Evolutionary conservation across 2,888 invertebrate species (phyloP).

Genomic region (Mermis nigrescens): DNA sequence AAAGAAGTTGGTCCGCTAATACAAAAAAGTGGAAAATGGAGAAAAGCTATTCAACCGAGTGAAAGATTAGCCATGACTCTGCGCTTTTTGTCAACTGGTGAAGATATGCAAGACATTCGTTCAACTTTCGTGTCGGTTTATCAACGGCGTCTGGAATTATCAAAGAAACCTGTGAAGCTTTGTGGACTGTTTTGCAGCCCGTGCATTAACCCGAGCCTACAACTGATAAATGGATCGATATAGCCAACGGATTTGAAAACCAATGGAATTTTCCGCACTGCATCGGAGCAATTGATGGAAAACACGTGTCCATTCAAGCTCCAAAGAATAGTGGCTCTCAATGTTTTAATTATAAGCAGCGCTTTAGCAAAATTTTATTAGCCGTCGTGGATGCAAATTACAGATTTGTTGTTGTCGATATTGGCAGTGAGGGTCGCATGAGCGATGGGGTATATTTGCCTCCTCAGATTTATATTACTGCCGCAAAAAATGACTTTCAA

Average conservation of each 20-base stretch:
- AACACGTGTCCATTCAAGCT: background rate
- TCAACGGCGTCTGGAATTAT: background rate
- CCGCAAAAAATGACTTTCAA: too few relatives aligned
- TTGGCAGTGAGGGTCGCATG: background rate
- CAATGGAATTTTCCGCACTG: conserved; percentile 24
- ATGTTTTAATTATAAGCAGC: background rate
- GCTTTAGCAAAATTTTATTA: background rate
- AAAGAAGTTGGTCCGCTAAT: too few relatives aligned
- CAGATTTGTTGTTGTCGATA: background rate
- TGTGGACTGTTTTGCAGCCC: background rate
- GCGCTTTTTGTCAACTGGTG: too few relatives aligned
- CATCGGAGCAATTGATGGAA: background rate
- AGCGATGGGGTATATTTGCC: too few relatives aligned
- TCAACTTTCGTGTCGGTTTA: background rate
- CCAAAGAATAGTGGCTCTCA: background rate
- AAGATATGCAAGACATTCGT: background rate
- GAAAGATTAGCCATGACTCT: too few relatives aligned
- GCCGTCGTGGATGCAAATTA: background rate
- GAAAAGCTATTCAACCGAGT: too few relatives aligned
- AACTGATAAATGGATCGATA: conserved; percentile 4
- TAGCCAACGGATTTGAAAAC: conserved; percentile 13
- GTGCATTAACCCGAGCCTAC: background rate
- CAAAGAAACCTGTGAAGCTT: background rate
- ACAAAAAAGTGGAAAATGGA: too few relatives aligned
- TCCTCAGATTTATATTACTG: too few relatives aligned